These are phyloP conservation scores for Heliangelus exortis DNA, from an alignment of 2,797 vertebrate species.

Conservation along the genomic window DNA sequence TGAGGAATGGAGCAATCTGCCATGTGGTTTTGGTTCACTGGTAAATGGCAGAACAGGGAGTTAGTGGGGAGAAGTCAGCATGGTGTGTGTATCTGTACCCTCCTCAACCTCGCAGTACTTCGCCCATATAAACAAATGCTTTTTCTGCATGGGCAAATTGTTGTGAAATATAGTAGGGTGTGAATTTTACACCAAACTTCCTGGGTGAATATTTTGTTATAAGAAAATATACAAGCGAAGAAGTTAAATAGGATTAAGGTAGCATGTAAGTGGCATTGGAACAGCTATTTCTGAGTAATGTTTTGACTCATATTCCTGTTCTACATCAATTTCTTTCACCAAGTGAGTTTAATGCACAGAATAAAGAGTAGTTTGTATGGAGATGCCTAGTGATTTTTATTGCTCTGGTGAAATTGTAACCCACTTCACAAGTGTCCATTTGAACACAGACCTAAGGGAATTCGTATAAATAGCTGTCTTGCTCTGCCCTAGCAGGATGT, in stretches of 20 bases:
- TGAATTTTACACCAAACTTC: conserved; percentile 30
- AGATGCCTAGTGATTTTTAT: not conserved
- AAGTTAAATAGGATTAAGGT: not conserved
- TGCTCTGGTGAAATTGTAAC: not conserved
- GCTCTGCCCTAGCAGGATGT: not conserved
- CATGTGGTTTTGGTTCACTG: not conserved
- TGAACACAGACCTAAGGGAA: not conserved
- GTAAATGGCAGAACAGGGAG: not conserved
- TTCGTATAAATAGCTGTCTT: not conserved
- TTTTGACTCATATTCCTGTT: not conserved
- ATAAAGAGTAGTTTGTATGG: not conserved
- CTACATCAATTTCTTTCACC: not conserved
- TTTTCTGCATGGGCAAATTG: not conserved
- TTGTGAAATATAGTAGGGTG: not conserved
- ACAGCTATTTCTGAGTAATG: not conserved
- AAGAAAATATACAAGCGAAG: not conserved
- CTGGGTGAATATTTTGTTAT: not conserved
- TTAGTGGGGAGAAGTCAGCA: not conserved
- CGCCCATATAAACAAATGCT: not conserved
- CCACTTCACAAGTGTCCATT: not conserved
- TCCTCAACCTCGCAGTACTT: not conserved
- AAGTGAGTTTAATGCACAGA: not conserved
- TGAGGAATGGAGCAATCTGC: not conserved
- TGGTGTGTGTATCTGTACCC: not conserved
- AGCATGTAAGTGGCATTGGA: not conserved